These are phyloP conservation scores for Crocallis elinguaria DNA, from an alignment of 2,888 invertebrate genomes.

Conservation along the genomic window DNA sequence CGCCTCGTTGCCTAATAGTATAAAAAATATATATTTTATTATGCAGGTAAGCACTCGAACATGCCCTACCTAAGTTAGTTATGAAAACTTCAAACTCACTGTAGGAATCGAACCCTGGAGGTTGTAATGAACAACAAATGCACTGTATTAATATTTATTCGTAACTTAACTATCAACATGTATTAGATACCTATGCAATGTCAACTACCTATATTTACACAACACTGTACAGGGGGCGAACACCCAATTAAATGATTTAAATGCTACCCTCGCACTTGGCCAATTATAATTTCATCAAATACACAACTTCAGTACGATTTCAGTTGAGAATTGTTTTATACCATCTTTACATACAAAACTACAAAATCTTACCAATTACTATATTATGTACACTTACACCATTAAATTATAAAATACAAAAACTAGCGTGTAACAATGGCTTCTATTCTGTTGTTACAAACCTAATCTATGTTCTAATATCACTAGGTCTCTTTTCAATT, in stretches of 20 bases:
- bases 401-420: too few species aligned
- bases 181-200: conserved; percentile 66
- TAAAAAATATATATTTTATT: too few species aligned
- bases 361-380: too few species aligned
- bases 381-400: too few species aligned
- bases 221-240: conserved; percentile 71
- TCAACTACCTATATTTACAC: conserved; percentile 75
- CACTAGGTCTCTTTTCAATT: too few species aligned
- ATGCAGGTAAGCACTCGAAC: too few species aligned
- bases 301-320: conserved; percentile 12
- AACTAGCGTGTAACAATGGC: too few species aligned
- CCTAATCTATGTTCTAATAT: too few species aligned
- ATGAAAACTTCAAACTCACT: too few species aligned
- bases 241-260: conserved; percentile 52
- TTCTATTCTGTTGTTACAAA: too few species aligned
- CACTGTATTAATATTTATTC: conserved; percentile 75
- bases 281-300: conserved; percentile 18
- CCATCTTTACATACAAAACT: not conserved
- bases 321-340: conserved; percentile 5
- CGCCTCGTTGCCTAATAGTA: too few species aligned
- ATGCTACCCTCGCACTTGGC: conserved; percentile 64
- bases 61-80: too few species aligned
- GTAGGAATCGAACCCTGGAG: not conserved
- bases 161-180: conserved; percentile 75
- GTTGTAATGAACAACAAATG: conserved; percentile 38